Conservation (phyloP, 1,140 invertebrate genomes). For the Acromyrmex echinatior region DNA sequence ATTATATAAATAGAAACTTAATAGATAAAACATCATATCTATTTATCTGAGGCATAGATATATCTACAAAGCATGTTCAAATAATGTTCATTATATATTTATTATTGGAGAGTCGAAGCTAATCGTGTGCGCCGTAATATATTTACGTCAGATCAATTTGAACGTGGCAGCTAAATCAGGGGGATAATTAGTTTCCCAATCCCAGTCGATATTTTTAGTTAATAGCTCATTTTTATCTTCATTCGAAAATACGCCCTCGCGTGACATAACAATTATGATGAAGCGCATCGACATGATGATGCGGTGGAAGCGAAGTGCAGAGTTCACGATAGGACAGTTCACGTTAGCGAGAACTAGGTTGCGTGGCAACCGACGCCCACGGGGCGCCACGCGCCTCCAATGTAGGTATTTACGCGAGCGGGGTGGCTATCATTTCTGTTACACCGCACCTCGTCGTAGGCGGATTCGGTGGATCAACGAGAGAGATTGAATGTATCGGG, state of each 20-base stretch:
- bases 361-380: conserved; percentile 83
- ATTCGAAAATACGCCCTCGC: conserved; percentile 27
- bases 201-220: not conserved
- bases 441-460: conserved; percentile 36
- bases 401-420: conserved; percentile 43
- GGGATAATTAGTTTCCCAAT: not conserved
- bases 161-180: not conserved
- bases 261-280: conserved; percentile 21
- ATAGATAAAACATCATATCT: not conserved
- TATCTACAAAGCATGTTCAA: not conserved
- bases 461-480: conserved; percentile 40
- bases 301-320: conserved; percentile 62
- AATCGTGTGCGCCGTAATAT: no score
- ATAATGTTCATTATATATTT: not conserved
- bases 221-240: not conserved
- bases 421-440: conserved; percentile 16
- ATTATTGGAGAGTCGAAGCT: not conserved
- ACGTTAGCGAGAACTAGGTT: conserved; percentile 72
- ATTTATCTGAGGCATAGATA: not conserved
- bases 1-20: not conserved
- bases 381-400: conserved; percentile 77
- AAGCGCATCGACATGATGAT: conserved; percentile 13
- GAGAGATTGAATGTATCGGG: not conserved
- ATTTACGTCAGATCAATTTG: not conserved
- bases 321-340: conserved; percentile 74